Evolutionary conservation across 2,888 invertebrate genomes (phyloP).

Genomic region (Pammene fasciana): DNA sequence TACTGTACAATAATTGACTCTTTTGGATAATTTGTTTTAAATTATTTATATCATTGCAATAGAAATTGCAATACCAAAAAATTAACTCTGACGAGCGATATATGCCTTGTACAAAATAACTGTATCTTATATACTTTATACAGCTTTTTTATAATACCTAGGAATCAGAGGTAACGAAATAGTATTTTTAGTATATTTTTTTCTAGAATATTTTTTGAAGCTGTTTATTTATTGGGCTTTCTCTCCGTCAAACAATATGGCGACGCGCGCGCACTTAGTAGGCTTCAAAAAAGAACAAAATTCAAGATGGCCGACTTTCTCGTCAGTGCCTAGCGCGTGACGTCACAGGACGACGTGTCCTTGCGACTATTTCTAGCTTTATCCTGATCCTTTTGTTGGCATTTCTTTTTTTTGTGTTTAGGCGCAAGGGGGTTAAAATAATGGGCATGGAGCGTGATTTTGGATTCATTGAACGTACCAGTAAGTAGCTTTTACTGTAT

Average conservation of each 20-base stretch:
- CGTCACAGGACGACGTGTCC: conserved; percentile 81
- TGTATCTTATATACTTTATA: too few relatives aligned
- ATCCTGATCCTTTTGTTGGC: conserved; percentile 50
- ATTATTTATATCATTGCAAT: too few relatives aligned
- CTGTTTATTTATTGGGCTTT: conserved; percentile 26
- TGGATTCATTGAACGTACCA: conserved; percentile 11
- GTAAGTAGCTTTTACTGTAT: neutral
- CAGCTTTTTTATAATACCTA: too few relatives aligned
- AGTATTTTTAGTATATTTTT: too few relatives aligned
- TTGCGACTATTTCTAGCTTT: conserved; percentile 68
- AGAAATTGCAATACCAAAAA: too few relatives aligned
- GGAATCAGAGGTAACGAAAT: too few relatives aligned
- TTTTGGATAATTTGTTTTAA: too few relatives aligned
- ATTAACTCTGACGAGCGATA: too few relatives aligned
- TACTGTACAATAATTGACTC: too few relatives aligned
- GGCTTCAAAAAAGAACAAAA: conserved; percentile 78
- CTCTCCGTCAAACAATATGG: conserved; percentile 45
- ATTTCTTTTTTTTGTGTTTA: conserved; percentile 34
- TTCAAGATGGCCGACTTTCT: conserved; percentile 81
- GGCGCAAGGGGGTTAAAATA: conserved; percentile 22
- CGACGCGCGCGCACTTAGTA: conserved; percentile 73
- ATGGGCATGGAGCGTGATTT: conserved; percentile 11
- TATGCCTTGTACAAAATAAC: too few relatives aligned
- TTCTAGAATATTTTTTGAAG: too few relatives aligned
- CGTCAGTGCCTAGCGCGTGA: conserved; percentile 80